Base-by-base conservation (phyloP, 2,113 vertebrate genomes). In the Stegastes partitus region DNA sequence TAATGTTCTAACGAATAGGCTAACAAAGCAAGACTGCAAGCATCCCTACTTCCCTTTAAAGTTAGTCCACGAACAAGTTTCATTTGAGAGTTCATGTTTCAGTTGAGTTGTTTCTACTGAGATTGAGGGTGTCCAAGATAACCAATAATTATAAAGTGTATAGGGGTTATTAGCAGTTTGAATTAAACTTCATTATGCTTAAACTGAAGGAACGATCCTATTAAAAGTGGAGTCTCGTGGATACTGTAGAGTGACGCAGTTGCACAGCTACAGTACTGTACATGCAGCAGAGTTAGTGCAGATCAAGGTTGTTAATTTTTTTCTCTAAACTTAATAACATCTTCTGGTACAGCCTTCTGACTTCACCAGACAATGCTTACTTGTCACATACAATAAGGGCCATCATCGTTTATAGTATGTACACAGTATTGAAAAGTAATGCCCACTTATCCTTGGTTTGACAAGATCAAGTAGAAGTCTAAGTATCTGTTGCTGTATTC, bases 131-230 rank as follows among this genome's bases (percentile, higher is more conserved):
- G 71, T 56, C 25, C 42, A 2, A 34, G 21, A 51, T 58, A 67
- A 62, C 67, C 68, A 62, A 69, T 74, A 56, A 76, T 73, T 58
- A 73, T 39, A 63, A 45, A 69, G 44, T 55, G 23, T 55, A 64
- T 42, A 59, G 58, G 37, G 67, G 56, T 63, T 59, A 78, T 59
- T 64, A 47, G 47, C 28, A 16, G 18, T 56, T 28, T 37, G 42
- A 78, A 74, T 81, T 69, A 69, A 61, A 55, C 39, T 34, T 83
- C 71, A 79, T 80, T 49, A 59, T 16, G 19, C 31, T 66, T 63
- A 57, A 58, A 68, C 57, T 77, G 21, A 61, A 28, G 39, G 11
- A 68, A 66, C 14, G 4, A 64, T 71, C 28, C 63, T 22, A 79
- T 75, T 71, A 67, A 86, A 86, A 72, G 34, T 16, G 18, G 21